Percentiles rank a stretch among this genome's conserved stretches.
Conservation (phyloP, 2,797 vertebrate species). For the Micropoecilia bifurca region DNA sequence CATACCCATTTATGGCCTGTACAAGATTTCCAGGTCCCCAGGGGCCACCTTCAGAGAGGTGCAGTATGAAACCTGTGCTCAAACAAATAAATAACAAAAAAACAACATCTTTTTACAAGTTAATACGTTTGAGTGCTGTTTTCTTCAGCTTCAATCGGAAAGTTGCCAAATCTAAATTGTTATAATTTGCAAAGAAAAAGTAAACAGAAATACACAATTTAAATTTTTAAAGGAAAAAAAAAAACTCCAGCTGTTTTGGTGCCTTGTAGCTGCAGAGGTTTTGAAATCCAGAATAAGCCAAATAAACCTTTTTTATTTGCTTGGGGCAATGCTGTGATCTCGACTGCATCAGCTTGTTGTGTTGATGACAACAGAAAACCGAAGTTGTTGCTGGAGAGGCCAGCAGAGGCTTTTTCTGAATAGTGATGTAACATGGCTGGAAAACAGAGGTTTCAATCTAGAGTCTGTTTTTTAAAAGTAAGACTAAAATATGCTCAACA, state of each 20-base stretch:
- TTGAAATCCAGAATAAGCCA: neutral
- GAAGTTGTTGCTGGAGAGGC: neutral
- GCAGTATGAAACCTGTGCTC: constrained; percentile 8
- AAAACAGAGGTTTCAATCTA: neutral
- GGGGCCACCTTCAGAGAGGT: constrained; percentile 95
- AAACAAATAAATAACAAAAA: neutral
- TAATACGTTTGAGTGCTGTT: neutral
- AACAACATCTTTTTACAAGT: too few species aligned
- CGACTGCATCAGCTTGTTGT: neutral
- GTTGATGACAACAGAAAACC: neutral
- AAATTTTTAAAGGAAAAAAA: neutral
- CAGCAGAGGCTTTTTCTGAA: neutral
- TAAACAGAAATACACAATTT: neutral
- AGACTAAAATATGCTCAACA: neutral
- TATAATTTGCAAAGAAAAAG: neutral
- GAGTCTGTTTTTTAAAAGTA: neutral
- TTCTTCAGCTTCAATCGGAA: neutral
- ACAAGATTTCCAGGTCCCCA: constrained; percentile 88
- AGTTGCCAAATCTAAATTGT: neutral
- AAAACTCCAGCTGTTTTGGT: neutral
- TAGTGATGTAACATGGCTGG: neutral
- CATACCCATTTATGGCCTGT: constrained; percentile 94
- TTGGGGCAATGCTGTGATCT: neutral
- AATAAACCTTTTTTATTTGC: neutral
- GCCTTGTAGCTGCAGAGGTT: neutral